A percentile compares a stretch with the other conserved stretches of the same genome.
phyloP scores from a whole-genome alignment of 2,113 vertebrate species.

The Oostethus manadensis region DNA sequence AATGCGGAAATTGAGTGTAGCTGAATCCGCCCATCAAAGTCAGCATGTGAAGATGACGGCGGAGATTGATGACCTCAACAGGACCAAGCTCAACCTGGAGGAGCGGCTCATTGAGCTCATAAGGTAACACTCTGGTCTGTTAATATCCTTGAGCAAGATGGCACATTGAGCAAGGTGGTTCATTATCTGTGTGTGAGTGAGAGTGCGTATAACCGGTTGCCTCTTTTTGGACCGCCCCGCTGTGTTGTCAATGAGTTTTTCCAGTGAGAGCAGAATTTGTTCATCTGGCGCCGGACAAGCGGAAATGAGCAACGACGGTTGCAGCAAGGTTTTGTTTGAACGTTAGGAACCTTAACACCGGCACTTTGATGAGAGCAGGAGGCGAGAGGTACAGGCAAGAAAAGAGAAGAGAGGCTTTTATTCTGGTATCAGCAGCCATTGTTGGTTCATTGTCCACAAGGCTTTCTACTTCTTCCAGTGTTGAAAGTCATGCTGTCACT shows the following conservation, averaged over 20 bases:
- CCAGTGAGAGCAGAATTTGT: constrained; percentile 9
- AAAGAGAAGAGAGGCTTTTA: constrained; percentile 9
- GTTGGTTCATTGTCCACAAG: neutral
- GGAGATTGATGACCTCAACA: constrained; percentile 85
- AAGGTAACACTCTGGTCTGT: constrained; percentile 65
- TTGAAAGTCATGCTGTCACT: constrained; percentile 1
- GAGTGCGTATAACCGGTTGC: constrained; percentile 1
- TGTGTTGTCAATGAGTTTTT: constrained; percentile 1
- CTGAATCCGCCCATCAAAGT: constrained; percentile 67
- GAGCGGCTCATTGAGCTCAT: constrained; percentile 93
- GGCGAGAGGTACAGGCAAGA: neutral
- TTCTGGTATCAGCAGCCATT: constrained; percentile 2
- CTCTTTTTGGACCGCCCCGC: constrained; percentile 6
- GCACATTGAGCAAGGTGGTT: neutral
- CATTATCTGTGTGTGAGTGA: neutral
- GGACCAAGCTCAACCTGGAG: constrained; percentile 84
- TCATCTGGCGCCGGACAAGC: neutral
- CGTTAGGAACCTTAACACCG: neutral
- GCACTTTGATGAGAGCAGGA: constrained; percentile 8
- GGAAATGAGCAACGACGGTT: neutral
- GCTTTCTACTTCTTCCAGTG: neutral
- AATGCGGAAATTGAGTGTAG: constrained; percentile 66
- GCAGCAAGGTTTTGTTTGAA: constrained; percentile 4
- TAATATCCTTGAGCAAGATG: neutral
- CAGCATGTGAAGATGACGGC: constrained; percentile 77